phyloP scores from a whole-genome alignment of 2,888 invertebrate species.

The Cryptosula pallasiana region DNA sequence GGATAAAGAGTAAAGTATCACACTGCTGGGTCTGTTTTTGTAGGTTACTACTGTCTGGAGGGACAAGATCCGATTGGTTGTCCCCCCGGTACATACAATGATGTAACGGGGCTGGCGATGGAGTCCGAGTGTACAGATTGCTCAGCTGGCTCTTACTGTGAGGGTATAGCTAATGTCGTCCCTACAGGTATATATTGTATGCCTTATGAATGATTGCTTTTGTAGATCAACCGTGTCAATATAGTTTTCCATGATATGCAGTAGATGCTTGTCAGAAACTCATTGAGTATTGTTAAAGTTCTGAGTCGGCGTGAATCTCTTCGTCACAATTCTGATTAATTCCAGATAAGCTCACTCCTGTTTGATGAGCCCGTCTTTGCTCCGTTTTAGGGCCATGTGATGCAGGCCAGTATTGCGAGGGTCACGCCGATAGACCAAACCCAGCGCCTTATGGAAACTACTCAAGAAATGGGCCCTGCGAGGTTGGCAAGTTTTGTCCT shows the following conservation, averaged over 20 bases:
- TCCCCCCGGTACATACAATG: constrained; percentile 47
- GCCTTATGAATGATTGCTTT: no score
- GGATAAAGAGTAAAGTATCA: neutral
- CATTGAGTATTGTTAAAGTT: no score
- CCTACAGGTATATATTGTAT: constrained; percentile 36
- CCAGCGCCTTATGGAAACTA: constrained; percentile 35
- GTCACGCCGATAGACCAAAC: constrained; percentile 39
- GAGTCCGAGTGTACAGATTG: constrained; percentile 41
- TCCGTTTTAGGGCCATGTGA: constrained; percentile 44
- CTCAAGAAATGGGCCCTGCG: constrained; percentile 43
- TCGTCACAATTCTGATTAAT: no score
- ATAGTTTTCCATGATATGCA: no score
- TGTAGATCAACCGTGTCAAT: no score
- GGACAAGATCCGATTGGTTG: constrained; percentile 42
- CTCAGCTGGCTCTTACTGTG: constrained; percentile 43
- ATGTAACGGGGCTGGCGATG: constrained; percentile 38
- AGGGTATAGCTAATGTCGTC: constrained; percentile 41
- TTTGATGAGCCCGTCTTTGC: no score
- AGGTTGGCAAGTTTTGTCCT: constrained; percentile 45
- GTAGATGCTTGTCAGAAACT: no score
- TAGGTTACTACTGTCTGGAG: constrained; percentile 46
- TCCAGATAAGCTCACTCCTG: no score
- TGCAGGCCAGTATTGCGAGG: constrained; percentile 47
- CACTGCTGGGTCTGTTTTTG: constrained; percentile 9
- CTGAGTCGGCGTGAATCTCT: no score